Base-by-base conservation (phyloP, 2,113 vertebrate species). In the Hippocampus guttulatus region DNA sequence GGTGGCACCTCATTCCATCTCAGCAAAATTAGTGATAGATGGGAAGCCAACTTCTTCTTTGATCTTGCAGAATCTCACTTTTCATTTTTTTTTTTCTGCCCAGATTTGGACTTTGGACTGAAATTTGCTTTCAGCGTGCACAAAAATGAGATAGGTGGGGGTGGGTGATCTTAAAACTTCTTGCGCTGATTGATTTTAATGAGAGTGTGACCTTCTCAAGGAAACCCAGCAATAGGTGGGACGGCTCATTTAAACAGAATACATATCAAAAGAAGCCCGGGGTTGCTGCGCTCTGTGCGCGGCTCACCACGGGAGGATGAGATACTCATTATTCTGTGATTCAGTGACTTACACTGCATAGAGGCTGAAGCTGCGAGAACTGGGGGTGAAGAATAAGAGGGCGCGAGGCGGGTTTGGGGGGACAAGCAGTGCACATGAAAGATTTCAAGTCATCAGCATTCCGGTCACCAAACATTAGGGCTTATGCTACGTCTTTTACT, bases 381-480 rank as follows among this genome's bases (percentile, higher is more conserved):
- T 30, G 43, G 57, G 64, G 66, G 66, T 61, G n/a, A 58, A 84
- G 78, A 75, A 58, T 9, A 75, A 70, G 52, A 25, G 60, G 76
- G 76, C 1, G 66, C 55, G 69, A 54, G 79, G 45, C 1, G 73
- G 76, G 63, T 81, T 62, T 78, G 84, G 81, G 72, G 74, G 71
- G 73, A 74, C 15, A 60, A 58, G 55, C 54, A 6, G 66, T 1
- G 66, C 27, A 57, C 52, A 68, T 55, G 63, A 78, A 65, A 77
- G 75, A 76, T 76, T 88, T 85, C 67, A 84, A 83, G 82, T 78
- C 57, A 88, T 89, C 89, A 84, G 74, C 79, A 87, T 90, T 91
- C 86, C 8, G 81, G 82, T 88, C 86, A 87, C 77, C 82, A 82
- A 84, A 66, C 79, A 76, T 82, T 58, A 75, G 43, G 69, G 74